Percentiles rank a stretch among this genome's conserved stretches.
Evolutionary conservation across 2,797 vertebrate genomes (phyloP).

Genomic region (Clarias fuscus): DNA sequence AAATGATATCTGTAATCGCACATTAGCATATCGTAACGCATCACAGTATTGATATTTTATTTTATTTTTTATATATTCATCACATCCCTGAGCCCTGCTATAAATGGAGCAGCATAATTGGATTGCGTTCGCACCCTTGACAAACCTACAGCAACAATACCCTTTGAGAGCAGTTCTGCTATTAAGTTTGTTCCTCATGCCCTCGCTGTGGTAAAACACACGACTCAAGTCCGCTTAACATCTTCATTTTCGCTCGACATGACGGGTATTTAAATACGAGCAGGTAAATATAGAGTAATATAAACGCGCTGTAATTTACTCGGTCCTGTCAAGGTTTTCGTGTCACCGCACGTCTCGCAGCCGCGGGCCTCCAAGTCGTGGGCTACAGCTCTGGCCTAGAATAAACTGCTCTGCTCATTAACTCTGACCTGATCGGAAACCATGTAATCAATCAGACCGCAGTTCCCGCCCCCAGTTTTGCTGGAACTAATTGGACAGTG

Average conservation of each 20-base stretch:
- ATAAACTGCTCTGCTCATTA: neutral
- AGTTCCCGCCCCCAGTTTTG: neutral
- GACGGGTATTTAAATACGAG: neutral
- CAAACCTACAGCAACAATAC: neutral
- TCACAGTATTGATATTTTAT: neutral
- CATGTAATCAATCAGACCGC: slow-evolving; percentile 9
- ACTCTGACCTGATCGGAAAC: slow-evolving; percentile 7
- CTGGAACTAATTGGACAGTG: slow-evolving; percentile 1
- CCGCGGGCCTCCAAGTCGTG: too few relatives aligned
- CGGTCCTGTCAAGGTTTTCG: neutral
- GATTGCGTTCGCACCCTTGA: neutral
- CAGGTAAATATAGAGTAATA: slow-evolving; percentile 1
- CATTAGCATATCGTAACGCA: neutral
- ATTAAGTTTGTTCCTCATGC: neutral
- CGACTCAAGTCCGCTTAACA: neutral
- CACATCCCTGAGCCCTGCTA: neutral
- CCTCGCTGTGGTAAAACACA: neutral
- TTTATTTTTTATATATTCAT: too few relatives aligned
- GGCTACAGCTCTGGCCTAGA: neutral
- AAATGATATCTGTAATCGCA: neutral
- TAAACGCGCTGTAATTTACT: neutral
- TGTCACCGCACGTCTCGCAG: neutral
- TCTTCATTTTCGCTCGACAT: neutral
- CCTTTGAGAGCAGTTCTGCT: neutral
- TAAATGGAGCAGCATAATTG: neutral